Base-by-base conservation (phyloP, 1,140 invertebrate genomes). In the Drosophila bocki region DNA sequence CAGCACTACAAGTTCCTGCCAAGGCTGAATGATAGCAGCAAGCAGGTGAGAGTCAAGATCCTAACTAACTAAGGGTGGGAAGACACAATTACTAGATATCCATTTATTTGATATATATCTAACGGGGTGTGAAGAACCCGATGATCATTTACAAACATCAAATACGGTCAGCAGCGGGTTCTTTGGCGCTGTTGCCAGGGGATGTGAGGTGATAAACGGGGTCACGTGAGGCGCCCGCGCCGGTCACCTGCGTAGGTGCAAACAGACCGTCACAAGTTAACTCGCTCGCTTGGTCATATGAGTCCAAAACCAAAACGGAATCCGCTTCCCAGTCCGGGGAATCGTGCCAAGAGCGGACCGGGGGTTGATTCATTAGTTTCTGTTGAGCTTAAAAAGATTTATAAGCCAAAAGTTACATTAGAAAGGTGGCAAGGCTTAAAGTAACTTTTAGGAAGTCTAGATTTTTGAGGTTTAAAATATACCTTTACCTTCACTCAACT, bases 241-340 rank as follows among this genome's bases (percentile, higher is more conserved):
- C 37, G 35, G 19, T 70, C 69, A 58, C 76, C 74, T 87, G 82
- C 82, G 78, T 85, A 85, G 83, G 82, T 86, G 82, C 82, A 82
- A 86, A 84, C 68, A 63, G 35, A 12, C 33, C 70, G 69, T 86
- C 82, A 86, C 83, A 86, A 86, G 82, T 32, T 42, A 61, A 41
- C 33, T 60, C 50, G 19, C 13, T 15, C 26, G 50, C n/a, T 13
- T n/a, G 72, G 58, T 85, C 82, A 85, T 85, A 82, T 85, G 79
- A 86, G 78, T 54, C 29, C 44, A 13, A 39, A 48, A 9, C 13
- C 47, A 13, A 26, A 26, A 15, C 13, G 47, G 47, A 48, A 22
- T 48, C 26, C 47, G 47, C 45, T 26, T 44, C 12, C 39, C 22
- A 15, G 37, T 50, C 15, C 3, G 26, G 26, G 65, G 39, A 75